Evolutionary conservation across 37 sponge, comb jelly and placozoan species (phyloP), one percentile per base, ranked within the genome.

Genomic region (Haliclona indistincta): DNA sequence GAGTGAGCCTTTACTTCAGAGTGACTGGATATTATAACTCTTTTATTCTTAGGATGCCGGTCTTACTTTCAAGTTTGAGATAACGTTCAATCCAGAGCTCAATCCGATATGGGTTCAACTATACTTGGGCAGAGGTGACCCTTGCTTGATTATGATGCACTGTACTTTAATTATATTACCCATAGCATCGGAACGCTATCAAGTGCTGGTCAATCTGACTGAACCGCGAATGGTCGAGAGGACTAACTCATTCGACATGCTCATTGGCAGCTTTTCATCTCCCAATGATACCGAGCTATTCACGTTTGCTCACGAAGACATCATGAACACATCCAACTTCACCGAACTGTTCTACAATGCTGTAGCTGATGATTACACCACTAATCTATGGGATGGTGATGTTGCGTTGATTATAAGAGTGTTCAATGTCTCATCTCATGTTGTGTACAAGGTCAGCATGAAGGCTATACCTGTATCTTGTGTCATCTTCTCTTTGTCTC

Each of bases 321-420:
- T 86, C 30, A 41, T 20, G 6, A 29, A 65, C 67, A 36, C 53
- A 1, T 33, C 47, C 4, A 76, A 88, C 72, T 77, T 82, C 44
- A 81, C 65, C 23, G 41, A 7, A 13, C 58, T 81, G 17, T 58
- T 70, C 25, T 42, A 52, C 15, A 32, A 43, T 4, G 42, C 49
- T 15, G 20, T 29, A 0, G 60, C 30, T 34, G 70, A 64, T n/a
- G 56, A 76, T 28, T 82, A 70, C 70, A 86, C 77, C 38, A 74
- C 53, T 35, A 22, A 40, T 3, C 66, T 91, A 56, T 84, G 92
- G 79, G 68, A 91, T 70, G 76, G 76, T 1, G 83, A 91, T 26
- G 72, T 74, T 29, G 74, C 73, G 23, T 49, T 91, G 30, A 45
- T 91, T 1, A 52, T 91, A 5, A 62, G 65, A 29, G 45, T 84